Evolutionary conservation across 2,797 vertebrate genomes (phyloP).

Genomic region (Lagocephalus sceleratus): DNA sequence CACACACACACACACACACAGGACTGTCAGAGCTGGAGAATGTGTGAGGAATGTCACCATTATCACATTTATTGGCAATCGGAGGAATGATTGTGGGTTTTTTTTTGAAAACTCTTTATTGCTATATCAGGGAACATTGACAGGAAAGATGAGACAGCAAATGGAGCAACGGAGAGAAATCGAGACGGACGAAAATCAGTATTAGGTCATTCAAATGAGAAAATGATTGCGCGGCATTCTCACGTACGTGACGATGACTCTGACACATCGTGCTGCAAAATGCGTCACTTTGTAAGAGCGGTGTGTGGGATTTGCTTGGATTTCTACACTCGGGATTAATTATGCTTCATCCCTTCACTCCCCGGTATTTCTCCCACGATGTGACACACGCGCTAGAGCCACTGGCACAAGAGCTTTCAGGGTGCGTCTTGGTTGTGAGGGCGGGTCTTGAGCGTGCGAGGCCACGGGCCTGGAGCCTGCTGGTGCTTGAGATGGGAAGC

Average conservation of each 20-base stretch:
- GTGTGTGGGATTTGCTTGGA: constrained; percentile 20
- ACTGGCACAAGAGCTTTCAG: too few species aligned
- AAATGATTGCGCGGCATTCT: neutral
- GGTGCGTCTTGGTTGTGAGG: too few species aligned
- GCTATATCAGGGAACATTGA: constrained; percentile 3
- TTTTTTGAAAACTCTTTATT: neutral
- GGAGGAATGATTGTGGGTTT: constrained; percentile 6
- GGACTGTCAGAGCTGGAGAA: neutral
- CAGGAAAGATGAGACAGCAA: neutral
- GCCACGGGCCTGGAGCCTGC: too few species aligned
- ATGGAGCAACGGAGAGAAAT: neutral
- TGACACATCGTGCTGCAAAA: constrained; percentile 3
- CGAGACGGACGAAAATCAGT: neutral
- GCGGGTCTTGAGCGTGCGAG: too few species aligned
- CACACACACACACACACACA: neutral
- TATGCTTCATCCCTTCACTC: too few species aligned
- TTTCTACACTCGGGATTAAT: too few species aligned
- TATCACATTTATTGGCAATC: constrained; percentile 2
- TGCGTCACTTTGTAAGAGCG: constrained; percentile 16
- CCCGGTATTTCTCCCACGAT: too few species aligned
- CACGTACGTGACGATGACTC: constrained; percentile 5
- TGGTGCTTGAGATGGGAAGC: too few species aligned
- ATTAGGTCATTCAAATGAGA: constrained; percentile 1
- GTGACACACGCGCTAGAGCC: too few species aligned
- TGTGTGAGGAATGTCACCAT: neutral